Evolutionary conservation across 2,888 invertebrate species (phyloP).

Genomic region (Aspidiotus destructor): DNA sequence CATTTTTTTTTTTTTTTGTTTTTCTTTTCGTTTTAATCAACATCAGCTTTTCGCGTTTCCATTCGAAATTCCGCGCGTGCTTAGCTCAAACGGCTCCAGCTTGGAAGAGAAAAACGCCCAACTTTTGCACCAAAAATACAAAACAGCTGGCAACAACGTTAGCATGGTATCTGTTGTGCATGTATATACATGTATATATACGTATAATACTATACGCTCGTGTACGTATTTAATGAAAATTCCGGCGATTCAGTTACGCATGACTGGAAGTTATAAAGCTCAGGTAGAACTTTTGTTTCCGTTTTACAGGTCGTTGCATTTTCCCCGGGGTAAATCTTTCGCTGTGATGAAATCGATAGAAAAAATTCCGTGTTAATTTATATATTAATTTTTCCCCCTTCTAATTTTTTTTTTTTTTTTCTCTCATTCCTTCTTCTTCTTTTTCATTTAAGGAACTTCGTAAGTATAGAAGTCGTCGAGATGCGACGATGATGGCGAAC

Average conservation of each 20-base stretch:
- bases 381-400: constrained; percentile 4
- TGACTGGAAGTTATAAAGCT: constrained; percentile 4
- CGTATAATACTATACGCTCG: not conserved
- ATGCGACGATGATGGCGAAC: not conserved
- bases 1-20: not conserved
- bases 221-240: constrained; percentile 4
- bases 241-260: not conserved
- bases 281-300: constrained; percentile 4
- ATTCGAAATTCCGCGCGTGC: no score
- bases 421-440: not conserved
- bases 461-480: no score
- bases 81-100: not conserved
- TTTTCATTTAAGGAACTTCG: not conserved
- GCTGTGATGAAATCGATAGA: not conserved
- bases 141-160: not conserved
- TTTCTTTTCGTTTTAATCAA: no score
- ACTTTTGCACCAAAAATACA: not conserved
- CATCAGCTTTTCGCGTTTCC: no score
- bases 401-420: not conserved
- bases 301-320: constrained; percentile 4
- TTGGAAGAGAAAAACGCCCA: not conserved
- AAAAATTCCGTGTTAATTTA: not conserved
- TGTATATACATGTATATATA: not conserved
- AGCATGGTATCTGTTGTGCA: not conserved
- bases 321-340: not conserved